These are phyloP conservation scores for Vanessa atalanta DNA, from an alignment of 1,140 invertebrate species.

Conservation along the genomic window DNA sequence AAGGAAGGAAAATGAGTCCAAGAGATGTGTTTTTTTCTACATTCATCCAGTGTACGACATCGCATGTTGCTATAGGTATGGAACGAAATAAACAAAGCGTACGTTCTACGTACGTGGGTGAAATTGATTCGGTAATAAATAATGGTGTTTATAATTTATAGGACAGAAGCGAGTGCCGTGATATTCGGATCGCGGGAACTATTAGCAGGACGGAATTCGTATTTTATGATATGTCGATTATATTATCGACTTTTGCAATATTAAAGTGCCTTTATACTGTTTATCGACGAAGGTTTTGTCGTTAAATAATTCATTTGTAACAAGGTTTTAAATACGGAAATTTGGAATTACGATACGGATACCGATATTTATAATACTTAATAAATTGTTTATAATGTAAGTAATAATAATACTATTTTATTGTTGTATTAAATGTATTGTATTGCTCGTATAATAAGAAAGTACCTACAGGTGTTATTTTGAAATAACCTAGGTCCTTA, in stretches of 20 bases:
- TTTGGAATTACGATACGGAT: background rate
- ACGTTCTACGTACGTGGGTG: slow-evolving; percentile 59
- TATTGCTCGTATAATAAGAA: no score
- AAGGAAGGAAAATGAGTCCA: slow-evolving; percentile 58
- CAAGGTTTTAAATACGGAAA: slow-evolving; percentile 2
- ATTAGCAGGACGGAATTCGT: slow-evolving; percentile 29
- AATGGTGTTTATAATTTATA: slow-evolving; percentile 76
- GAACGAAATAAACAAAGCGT: slow-evolving; percentile 65
- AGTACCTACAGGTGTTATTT: no score
- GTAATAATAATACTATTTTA: no score
- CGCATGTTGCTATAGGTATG: slow-evolving; percentile 52
- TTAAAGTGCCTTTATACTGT: background rate
- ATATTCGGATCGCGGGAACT: slow-evolving; percentile 33
- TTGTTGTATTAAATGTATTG: background rate
- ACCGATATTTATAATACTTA: background rate
- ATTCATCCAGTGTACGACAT: slow-evolving; percentile 43
- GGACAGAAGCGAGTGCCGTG: slow-evolving; percentile 23
- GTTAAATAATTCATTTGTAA: slow-evolving; percentile 3
- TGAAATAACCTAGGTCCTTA: no score
- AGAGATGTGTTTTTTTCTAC: slow-evolving; percentile 66
- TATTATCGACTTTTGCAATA: slow-evolving; percentile 7
- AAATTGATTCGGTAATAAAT: slow-evolving; percentile 78
- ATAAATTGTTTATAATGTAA: background rate
- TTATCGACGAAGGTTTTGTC: background rate
- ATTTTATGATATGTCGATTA: slow-evolving; percentile 34